phyloP scores from a whole-genome alignment of 2,888 invertebrate species.

The Heliconius hortense region DNA sequence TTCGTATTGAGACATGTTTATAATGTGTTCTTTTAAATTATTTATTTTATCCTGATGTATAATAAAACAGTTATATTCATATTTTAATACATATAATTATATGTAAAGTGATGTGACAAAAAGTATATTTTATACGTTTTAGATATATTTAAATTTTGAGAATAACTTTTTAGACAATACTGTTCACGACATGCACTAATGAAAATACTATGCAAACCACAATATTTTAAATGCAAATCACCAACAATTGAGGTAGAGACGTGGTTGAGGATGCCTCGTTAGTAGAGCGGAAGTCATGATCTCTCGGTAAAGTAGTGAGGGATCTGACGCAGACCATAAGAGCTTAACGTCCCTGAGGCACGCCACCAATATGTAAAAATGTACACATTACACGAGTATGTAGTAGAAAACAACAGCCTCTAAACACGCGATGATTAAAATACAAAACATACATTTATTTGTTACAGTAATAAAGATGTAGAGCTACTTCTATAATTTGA shows the following conservation, averaged over 20 bases:
- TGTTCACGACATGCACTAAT: not conserved
- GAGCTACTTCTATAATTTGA: not conserved
- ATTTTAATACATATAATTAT: no score
- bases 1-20: not conserved
- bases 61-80: no score
- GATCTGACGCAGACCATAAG: constrained; percentile 11
- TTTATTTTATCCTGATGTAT: not conserved
- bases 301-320: not conserved
- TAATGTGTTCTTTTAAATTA: not conserved
- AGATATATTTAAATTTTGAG: not conserved
- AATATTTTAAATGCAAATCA: not conserved
- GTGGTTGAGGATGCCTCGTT: constrained; percentile 16
- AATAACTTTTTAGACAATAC: not conserved
- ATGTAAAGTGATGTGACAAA: no score
- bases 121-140: no score
- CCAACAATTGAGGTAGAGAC: not conserved
- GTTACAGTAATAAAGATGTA: constrained; percentile 7
- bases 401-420: constrained; percentile 12
- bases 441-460: constrained; percentile 10
- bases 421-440: constrained; percentile 2
- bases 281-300: constrained; percentile 23
- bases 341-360: constrained; percentile 12
- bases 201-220: not conserved
- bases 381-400: not conserved
- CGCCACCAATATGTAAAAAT: constrained; percentile 29